phyloP scores from a whole-genome alignment of 2,113 vertebrate species.

The Callorhinus ursinus region DNA sequence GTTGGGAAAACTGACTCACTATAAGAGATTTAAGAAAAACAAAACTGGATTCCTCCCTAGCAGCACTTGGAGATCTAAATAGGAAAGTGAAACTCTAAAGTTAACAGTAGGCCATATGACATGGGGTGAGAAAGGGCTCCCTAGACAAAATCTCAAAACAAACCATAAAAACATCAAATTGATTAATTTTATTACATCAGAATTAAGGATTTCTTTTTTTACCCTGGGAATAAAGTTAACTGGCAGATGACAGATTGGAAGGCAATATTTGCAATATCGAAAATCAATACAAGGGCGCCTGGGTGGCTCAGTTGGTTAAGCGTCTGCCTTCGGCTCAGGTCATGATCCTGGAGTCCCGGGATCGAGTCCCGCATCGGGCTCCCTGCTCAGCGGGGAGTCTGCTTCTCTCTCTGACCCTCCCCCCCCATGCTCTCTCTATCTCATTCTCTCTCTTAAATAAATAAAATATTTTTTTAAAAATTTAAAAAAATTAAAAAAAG shows the following conservation, averaged over 20 bases:
- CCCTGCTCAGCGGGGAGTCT: too few species aligned
- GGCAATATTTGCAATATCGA: background rate
- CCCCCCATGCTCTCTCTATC: too few species aligned
- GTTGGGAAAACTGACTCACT: background rate
- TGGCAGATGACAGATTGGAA: background rate
- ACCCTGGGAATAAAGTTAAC: background rate
- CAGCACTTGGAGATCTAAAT: background rate
- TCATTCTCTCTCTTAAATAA: too few species aligned
- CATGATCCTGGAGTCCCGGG: too few species aligned
- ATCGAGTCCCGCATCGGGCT: too few species aligned
- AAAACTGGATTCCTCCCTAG: background rate
- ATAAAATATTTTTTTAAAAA: too few species aligned
- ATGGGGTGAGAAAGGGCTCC: background rate
- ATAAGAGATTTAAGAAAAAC: background rate
- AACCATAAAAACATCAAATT: background rate
- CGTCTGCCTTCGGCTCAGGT: too few species aligned
- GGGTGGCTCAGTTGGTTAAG: too few species aligned
- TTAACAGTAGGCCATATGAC: background rate
- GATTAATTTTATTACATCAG: background rate
- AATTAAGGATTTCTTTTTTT: background rate
- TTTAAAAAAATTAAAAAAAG: background rate
- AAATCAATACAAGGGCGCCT: background rate
- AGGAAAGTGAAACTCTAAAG: background rate
- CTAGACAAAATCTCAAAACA: background rate
- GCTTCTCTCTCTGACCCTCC: too few species aligned